A percentile compares a stretch with the other conserved stretches of the same genome.
Conservation (phyloP, 2,888 invertebrate genomes). For the Panorpa germanica region DNA sequence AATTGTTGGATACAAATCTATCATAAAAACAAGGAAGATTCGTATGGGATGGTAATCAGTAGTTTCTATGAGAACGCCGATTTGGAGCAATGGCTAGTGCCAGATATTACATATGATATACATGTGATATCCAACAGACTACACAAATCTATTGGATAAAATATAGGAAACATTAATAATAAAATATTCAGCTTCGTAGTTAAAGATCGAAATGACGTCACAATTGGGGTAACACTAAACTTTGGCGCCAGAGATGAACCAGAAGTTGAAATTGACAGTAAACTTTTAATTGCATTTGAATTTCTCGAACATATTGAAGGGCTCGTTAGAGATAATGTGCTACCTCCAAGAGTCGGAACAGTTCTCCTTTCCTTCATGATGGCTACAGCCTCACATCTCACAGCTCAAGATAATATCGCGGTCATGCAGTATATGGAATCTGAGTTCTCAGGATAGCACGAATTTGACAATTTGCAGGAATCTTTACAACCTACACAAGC, state of each 20-base stretch:
- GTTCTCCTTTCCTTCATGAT: constrained; percentile 78
- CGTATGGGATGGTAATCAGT: constrained; percentile 64
- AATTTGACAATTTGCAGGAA: constrained; percentile 44
- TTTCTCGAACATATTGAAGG: constrained; percentile 62
- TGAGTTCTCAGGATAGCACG: constrained; percentile 45
- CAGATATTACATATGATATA: constrained; percentile 47
- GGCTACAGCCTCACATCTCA: constrained; percentile 49
- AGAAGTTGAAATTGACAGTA: constrained; percentile 44
- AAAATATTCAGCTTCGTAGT: constrained; percentile 65
- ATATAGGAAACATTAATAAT: too few relatives aligned
- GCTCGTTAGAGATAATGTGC: constrained; percentile 39
- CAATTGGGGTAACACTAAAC: constrained; percentile 54
- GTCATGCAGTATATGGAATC: constrained; percentile 64
- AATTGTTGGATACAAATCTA: too few relatives aligned
- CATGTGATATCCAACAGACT: too few relatives aligned
- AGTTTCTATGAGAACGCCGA: constrained; percentile 80
- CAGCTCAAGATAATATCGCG: constrained; percentile 54
- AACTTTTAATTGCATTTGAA: constrained; percentile 52
- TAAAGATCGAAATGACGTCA: constrained; percentile 29
- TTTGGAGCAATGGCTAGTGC: constrained; percentile 58
- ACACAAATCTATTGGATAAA: too few relatives aligned
- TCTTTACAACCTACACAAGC: constrained; percentile 75
- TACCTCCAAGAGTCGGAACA: constrained; percentile 44
- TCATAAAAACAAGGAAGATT: too few relatives aligned
- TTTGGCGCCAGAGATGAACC: constrained; percentile 72